Evolutionary conservation across 2,888 invertebrate genomes (phyloP).

Genomic region (Melinaea marsaeus): DNA sequence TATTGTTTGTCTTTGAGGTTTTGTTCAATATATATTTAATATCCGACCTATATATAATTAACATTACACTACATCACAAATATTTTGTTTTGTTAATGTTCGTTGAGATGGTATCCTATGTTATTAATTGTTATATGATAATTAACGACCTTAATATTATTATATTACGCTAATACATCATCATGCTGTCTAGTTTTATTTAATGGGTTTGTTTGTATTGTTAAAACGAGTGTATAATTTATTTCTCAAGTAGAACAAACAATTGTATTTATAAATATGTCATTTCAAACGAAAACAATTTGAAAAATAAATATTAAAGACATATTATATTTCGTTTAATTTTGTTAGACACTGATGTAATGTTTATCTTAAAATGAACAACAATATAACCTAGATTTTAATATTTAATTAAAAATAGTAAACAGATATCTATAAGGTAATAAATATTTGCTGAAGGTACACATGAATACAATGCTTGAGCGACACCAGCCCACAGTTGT

Average conservation of each 20-base stretch:
- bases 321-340: constrained; percentile 4
- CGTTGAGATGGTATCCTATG: constrained; percentile 1
- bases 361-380: too few species aligned
- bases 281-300: constrained; percentile 5
- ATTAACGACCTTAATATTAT: not conserved
- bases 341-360: too few species aligned
- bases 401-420: not conserved
- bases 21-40: not conserved
- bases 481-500: not conserved
- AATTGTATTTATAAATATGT: not conserved
- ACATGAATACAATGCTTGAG: not conserved
- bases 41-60: not conserved
- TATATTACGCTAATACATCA: not conserved
- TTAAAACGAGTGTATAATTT: constrained; percentile 1
- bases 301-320: constrained; percentile 6
- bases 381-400: not conserved
- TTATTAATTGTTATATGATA: constrained; percentile 4
- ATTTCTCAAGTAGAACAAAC: constrained; percentile 1
- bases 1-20: not conserved
- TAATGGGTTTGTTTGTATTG: not conserved
- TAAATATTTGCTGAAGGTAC: not conserved
- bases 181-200: not conserved
- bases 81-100: constrained; percentile 5
- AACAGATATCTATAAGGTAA: not conserved
- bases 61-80: constrained; percentile 4